Evolutionary conservation across 1,140 invertebrate genomes (phyloP), one percentile per base, ranked within the genome.

Genomic region (Meloidogyne chitwoodi): DNA sequence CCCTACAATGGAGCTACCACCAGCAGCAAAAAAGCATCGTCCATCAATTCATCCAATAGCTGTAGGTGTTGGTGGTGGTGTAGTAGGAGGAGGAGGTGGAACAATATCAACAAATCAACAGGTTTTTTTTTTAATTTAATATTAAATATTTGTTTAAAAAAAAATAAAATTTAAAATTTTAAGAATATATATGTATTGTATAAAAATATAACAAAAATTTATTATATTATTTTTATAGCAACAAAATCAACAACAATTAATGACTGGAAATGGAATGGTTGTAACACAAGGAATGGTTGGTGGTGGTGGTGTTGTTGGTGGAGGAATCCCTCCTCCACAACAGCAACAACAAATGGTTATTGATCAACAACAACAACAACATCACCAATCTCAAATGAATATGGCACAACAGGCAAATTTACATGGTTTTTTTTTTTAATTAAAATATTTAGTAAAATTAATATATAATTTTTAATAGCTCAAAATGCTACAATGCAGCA

Each of bases 1-100:
- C 8, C 62, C 75, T 14, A 77, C 77, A 38, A 64, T 80, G n/a
- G 79, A 80, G 26, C 29, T 65, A 24, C 67, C 79, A 22, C 48
- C 48, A n/a, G 16, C 71, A 2, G 48, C 22, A 34, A 80, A 76
- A 41, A 63, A 75, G 24, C 24, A 34, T 24, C 22, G 56, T 22
- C 56, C 26, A 27, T 12, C 44, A 73, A 27, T 56, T 5, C 74
- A 74, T 22, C 29, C 19, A 27, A 34, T 68, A 10, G 10, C 4
- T 38, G 8, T 38, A 38, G 34, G 3, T 41, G n/a, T 16, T 27
- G 68, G 74, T n/a, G 69, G 74, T 0, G 62, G 71, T 1, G 10
- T 2, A 26, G 12, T 6, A 2, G 3, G 6, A 3, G 0, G 3
- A 19, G 19, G 3, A 2, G 2, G 41, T 44, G 3, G 3, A 44